phyloP scores from a whole-genome alignment of 2,113 vertebrate genomes.

The Syngnathus floridae region DNA sequence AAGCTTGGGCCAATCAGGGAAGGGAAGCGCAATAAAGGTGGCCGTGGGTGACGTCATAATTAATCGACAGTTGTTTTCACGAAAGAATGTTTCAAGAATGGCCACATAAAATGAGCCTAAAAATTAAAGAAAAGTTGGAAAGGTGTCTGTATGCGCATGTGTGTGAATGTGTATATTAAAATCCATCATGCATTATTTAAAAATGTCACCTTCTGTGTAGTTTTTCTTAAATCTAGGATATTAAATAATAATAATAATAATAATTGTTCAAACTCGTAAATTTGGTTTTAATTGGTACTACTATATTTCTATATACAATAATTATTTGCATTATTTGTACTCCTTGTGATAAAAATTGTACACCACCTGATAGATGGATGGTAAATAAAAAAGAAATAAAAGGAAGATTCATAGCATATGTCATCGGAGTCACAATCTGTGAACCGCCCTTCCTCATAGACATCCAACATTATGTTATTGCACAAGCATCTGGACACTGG shows the following conservation, averaged over 20 bases:
- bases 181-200: too few species aligned
- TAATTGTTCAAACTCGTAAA: too few species aligned
- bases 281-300: too few species aligned
- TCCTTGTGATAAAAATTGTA: constrained; percentile 2
- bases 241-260: too few species aligned
- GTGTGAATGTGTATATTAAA: too few species aligned
- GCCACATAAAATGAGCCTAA: background rate
- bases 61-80: background rate
- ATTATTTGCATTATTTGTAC: background rate
- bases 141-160: too few species aligned
- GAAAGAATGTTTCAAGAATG: background rate
- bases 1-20: constrained; percentile 34
- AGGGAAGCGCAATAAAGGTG: background rate
- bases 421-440: background rate
- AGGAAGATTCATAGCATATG: background rate
- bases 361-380: background rate
- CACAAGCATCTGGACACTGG: background rate
- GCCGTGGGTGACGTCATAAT: background rate
- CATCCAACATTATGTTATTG: background rate
- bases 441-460: background rate
- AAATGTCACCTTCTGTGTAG: too few species aligned
- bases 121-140: too few species aligned
- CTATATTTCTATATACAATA: too few species aligned
- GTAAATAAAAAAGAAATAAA: background rate
- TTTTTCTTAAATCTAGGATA: too few species aligned